Evolutionary conservation across 53 echinoderm and acorn worm genomes (phyloP), one percentile per base, ranked within the genome.

Genomic region (Patiria pectinifera): DNA sequence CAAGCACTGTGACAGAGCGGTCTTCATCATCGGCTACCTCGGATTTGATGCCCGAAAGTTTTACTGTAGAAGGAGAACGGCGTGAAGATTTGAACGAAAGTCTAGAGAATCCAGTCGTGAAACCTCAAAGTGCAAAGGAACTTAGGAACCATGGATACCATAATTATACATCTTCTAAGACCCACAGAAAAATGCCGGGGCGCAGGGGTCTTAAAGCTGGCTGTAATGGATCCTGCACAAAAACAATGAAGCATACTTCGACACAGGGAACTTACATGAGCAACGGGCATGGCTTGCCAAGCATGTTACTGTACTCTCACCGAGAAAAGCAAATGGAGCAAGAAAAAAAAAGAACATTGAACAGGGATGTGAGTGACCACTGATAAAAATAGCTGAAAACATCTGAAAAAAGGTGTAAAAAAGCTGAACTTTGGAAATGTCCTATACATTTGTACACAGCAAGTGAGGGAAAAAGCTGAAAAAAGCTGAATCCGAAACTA

Each of bases 251-350:
- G 80, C 94, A 18, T 94, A 63, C 62, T 96, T 86, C 66, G 91
- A 86, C 60, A 76, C 91, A 46, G 93, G 87, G 19, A 81, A 93
- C 26, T 87, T 96, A 78, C 61, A 85, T 18, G 80, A 92, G 12
- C 96, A 94, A 78, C 92, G 96, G 53, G 59, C 85, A 15, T 96
- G 94, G 94, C 79, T 91, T 44, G 58, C 23, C 12, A 91, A 91
- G 44, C 82, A 91, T 71, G 78, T 85, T 25, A 80, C 62, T 2
- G 43, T 35, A 10, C 15, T 23, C 21, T 46, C 25, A 23, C 80
- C 66, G 21, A 78, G 11, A 59, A 44, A 80, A 79, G 4, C 80
- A 45, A 45, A 80, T 47, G 18, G 86, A 23, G 15, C 21, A n/a
- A 24, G 80, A 4, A 79, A 53, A 45, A 79, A 0, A 85, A 78